Base-by-base conservation (phyloP, 2,113 vertebrate species). In the Polypterus bichir region DNA sequence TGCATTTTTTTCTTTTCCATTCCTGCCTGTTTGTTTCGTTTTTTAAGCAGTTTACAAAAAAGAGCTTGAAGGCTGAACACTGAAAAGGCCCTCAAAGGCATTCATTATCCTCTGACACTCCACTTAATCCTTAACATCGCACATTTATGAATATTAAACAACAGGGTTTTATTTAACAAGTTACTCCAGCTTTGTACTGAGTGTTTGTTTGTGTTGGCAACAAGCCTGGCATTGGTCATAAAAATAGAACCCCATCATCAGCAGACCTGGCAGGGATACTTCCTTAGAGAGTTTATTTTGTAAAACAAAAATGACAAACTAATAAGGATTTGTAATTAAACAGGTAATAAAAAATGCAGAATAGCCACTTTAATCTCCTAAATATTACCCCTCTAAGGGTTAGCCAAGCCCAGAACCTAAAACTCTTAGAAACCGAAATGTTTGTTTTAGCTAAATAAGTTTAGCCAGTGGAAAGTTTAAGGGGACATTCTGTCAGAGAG, bases 1-100 rank as follows among this genome's bases (percentile, higher is more conserved):
- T 62, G 55, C 61, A 56, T 46, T 81, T 68, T 74, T 68, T 75
- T 79, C 68, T 64, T 64, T 8, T 48, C 49, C 67, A 64, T 69
- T 47, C 9, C 10, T 47, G 69, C 53, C 46, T 60, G 1, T 45
- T 2, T 61, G 44, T 48, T 56, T 62, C 9, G 58, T 62, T 59
- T 65, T 57, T 59, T 67, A 61, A 54, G 47, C 46, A 44, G 47
- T 68, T 65, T 65, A 66, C 51, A 48, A 48, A 60, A 65, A 52
- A 54, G 27, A 44, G 54, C 59, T 69, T 52, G 59, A 71, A 65
- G 59, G 64, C 71, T 49, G 47, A 62, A 4, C 54, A 64, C 45
- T 64, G 46, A 47, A 67, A 57, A 49, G 63, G 48, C 57, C 3
- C 2, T 47, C 58, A 53, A 69, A 64, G 57, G 68, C 61, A 44